Evolutionary conservation across 2,888 invertebrate species (phyloP).

Genomic region (Adineta ricciae): DNA sequence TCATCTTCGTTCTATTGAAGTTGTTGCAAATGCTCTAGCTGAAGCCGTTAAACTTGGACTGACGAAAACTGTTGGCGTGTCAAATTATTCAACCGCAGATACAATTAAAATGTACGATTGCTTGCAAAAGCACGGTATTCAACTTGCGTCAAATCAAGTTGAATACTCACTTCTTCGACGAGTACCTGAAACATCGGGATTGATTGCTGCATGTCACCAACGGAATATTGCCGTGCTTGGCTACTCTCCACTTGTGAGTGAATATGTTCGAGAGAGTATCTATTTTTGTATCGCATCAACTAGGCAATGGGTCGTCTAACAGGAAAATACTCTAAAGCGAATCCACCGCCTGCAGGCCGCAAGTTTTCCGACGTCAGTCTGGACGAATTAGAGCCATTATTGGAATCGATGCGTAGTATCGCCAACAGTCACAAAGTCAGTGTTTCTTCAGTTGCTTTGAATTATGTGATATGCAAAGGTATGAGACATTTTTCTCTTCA

Average conservation of each 20-base stretch:
- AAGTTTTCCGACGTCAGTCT: not conserved
- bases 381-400: not conserved
- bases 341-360: not conserved
- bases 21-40: not conserved
- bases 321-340: not conserved
- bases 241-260: not conserved
- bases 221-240: not conserved
- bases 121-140: conserved; percentile 17
- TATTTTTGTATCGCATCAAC: not conserved
- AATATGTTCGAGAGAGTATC: not conserved
- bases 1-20: conserved; percentile 4
- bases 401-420: not conserved
- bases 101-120: conserved; percentile 20
- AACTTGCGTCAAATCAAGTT: conserved; percentile 19
- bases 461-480: conserved; percentile 20
- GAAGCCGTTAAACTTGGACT: conserved; percentile 4
- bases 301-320: conserved; percentile 21
- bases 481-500: not conserved
- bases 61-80: conserved; percentile 1
- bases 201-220: conserved; percentile 4
- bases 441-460: not conserved
- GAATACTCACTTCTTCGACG: conserved; percentile 19
- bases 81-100: not conserved
- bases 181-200: not conserved
- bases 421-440: not conserved